Base-by-base conservation (phyloP, 2,113 vertebrate species). In the Heterocephalus glaber region DNA sequence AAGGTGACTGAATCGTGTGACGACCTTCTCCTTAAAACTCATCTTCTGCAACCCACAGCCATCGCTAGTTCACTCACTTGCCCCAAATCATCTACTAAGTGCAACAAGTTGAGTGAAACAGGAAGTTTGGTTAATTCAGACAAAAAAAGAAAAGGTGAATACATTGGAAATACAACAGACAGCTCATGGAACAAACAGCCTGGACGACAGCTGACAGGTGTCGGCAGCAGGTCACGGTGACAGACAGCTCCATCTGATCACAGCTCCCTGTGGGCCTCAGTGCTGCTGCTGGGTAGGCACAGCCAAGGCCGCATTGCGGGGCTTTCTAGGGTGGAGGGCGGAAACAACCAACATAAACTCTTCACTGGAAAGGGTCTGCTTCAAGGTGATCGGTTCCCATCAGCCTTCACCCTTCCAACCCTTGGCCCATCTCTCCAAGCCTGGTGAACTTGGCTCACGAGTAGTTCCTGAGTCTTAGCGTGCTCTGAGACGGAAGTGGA, bases 391-490 rank as follows among this genome's bases (percentile, higher is more conserved):
- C 17, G 3, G 11, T 14, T 10, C 63, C 85, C 26, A 0, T 7
- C 1, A 17, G 72, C n/a, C 30, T 63, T 58, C 7, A 0, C 52
- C 3, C 0, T 1, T 28, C 60, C 44, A 16, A 1, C 0, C 8
- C 33, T 28, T 22, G 22, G 10, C 33, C 44, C 22, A 0, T 11
- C 11, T 0, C 7, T 80, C 84, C 1, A 20, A 19, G 4, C 0
- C 0, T 7, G 47, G 63, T 9, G 22, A 7, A 5, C 10, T 9
- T 5, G 44, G 14, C 26, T 52, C n/a, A 2, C 17, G 1, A 3
- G 47, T 16, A 38, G 9, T 60, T 41, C 11, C 49, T 17, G 16
- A 63, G 28, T 52, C 76, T 47, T 22, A 7, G 24, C 4, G 1
- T 0, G 6, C 44, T 61, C 65, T 66, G 89, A 79, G 93, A 60